phyloP scores from a whole-genome alignment of 2,113 vertebrate species.

The Pomatostomus ruficeps region DNA sequence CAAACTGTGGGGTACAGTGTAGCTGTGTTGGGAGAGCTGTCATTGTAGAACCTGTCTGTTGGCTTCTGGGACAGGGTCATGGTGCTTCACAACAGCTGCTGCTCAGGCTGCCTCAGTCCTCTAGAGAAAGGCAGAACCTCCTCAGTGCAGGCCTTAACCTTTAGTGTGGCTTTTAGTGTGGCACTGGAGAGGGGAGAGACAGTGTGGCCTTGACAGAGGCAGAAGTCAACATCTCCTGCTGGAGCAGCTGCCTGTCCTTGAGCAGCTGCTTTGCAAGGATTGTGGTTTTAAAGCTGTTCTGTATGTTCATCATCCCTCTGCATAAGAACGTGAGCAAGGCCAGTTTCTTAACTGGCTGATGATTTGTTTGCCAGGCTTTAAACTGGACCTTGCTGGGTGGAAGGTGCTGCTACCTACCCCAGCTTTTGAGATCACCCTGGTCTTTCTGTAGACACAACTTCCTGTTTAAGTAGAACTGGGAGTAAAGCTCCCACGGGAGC shows the following conservation, averaged over 20 bases:
- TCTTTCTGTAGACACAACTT: not conserved
- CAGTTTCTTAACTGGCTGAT: not conserved
- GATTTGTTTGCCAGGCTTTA: not conserved
- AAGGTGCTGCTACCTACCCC: not conserved
- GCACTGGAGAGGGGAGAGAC: not conserved
- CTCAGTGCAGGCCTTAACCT: not conserved
- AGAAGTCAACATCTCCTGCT: not conserved
- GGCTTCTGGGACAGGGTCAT: not conserved
- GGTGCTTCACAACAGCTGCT: not conserved
- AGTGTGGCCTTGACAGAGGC: not conserved
- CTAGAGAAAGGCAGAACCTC: not conserved
- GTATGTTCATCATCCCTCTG: not conserved
- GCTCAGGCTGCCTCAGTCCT: not conserved
- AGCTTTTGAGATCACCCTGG: not conserved
- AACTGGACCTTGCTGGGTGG: not conserved
- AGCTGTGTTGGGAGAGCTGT: not conserved
- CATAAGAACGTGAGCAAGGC: not conserved
- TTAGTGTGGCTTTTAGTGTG: not conserved
- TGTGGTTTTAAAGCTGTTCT: not conserved
- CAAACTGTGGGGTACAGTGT: not conserved
- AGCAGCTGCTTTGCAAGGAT: not conserved
- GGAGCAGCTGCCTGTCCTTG: not conserved
- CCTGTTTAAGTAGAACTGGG: not conserved
- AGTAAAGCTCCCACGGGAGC: not conserved
- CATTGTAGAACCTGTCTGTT: not conserved